phyloP scores from a whole-genome alignment of 2,797 vertebrate genomes.

The Parotocinclus haroldoi region DNA sequence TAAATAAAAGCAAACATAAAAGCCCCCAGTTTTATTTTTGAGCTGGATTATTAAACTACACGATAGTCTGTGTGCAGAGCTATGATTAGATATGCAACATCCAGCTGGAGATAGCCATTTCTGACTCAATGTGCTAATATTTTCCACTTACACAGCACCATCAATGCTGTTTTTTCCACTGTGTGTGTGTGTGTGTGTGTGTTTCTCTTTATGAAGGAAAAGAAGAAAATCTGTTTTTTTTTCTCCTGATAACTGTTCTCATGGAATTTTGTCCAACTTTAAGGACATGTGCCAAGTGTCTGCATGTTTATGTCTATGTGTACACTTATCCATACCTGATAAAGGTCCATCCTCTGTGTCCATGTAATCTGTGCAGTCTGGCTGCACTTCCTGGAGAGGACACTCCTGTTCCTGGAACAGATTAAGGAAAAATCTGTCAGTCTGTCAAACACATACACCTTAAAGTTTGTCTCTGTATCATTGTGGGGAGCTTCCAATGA shows the following conservation, averaged over 20 bases:
- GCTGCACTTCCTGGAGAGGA: conserved; percentile 66
- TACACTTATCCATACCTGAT: conserved; percentile 69
- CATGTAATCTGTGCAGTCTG: conserved; percentile 61
- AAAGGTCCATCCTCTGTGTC: conserved; percentile 66
- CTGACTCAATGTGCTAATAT: conserved; percentile 29
- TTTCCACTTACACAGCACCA: conserved; percentile 41
- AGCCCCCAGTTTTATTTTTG: background rate
- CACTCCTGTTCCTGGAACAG: conserved; percentile 57
- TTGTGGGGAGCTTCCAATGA: too few species aligned
- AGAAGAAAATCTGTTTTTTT: conserved; percentile 41
- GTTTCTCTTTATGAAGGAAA: conserved; percentile 33
- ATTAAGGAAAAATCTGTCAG: conserved; percentile 18
- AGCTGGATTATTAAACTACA: conserved; percentile 7
- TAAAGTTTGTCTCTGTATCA: too few species aligned
- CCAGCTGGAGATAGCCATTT: conserved; percentile 18
- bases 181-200: conserved; percentile 29
- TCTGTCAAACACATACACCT: background rate
- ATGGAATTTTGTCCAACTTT: conserved; percentile 9
- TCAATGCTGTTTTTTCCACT: conserved; percentile 29
- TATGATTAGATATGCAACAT: conserved; percentile 17
- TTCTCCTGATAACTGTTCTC: conserved; percentile 26
- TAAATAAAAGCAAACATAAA: conserved; percentile 3
- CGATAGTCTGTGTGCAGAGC: background rate
- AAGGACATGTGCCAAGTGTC: background rate
- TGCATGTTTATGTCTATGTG: conserved; percentile 19